Conservation (phyloP, 2,113 vertebrate species). For the Aegotheles bennettii region DNA sequence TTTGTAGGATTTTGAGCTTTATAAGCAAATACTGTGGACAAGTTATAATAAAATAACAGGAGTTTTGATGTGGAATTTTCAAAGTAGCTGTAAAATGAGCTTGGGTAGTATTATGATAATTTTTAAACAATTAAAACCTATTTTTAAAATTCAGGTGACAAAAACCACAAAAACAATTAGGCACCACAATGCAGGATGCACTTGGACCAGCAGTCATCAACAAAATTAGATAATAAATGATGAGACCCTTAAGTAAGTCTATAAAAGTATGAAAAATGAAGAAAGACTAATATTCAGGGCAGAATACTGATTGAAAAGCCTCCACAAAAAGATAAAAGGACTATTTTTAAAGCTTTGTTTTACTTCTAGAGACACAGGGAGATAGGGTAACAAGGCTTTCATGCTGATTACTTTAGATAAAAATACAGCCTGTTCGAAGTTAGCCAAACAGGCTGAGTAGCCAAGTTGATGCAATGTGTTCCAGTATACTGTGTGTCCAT, state of each 20-base stretch:
- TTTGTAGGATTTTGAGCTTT: background rate
- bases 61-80: background rate
- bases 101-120: background rate
- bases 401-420: constrained; percentile 68
- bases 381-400: constrained; percentile 60
- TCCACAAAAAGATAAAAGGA: constrained; percentile 56
- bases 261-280: constrained; percentile 46
- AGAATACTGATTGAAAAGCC: constrained; percentile 58
- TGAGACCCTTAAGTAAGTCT: constrained; percentile 39
- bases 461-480: constrained; percentile 63
- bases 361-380: constrained; percentile 50
- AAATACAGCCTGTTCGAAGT: constrained; percentile 62
- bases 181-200: background rate
- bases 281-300: constrained; percentile 48
- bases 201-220: background rate
- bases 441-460: constrained; percentile 16
- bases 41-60: background rate
- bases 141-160: background rate
- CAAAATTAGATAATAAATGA: constrained; percentile 16
- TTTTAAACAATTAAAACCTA: background rate
- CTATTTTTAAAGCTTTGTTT: constrained; percentile 68
- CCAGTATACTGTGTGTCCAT: constrained; percentile 31
- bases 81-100: background rate
- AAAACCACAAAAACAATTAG: background rate
- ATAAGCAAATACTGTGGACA: background rate